Evolutionary conservation across 2,113 vertebrate species (phyloP), one percentile per base, ranked within the genome.

Genomic region (Vanacampus margaritifer): DNA sequence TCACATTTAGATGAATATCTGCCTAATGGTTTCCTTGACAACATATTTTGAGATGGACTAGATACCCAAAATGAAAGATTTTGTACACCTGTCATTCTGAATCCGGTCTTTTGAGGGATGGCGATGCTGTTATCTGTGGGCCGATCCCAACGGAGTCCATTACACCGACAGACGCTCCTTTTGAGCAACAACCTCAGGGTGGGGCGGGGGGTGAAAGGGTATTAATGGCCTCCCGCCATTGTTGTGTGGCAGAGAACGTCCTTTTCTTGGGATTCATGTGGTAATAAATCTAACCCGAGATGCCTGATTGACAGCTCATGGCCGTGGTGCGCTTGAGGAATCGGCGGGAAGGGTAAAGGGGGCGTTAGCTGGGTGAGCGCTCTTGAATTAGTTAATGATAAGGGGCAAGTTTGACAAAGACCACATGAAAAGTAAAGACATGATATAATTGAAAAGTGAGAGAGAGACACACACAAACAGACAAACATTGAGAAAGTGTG

Each of bases 1-100:
- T 64, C 72, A 68, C 83, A 84, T 90, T 79, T 60, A 76, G 86
- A 90, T 90, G 65, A 0, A 50, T 81, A 89, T 88, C 88, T 69
- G n/a, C 67, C 65, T 86, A 86, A 88, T 81, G 69, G 68, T 75
- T 87, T 46, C 70, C 60, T 64, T 19, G 50, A 62, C 78, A 59
- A 71, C 74, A 35, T 71, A 82, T 74, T 83, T 81, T 65, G 23
- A 79, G 61, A 62, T 67, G 24, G 64, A 39, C 72, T 69, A 72
- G 65, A 45, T 41, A 1, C 28, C 53, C 35, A 74, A 71, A 73
- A 80, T n/a, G 48, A 68, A 71, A 76, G 75, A 68, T 81, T 86
- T 72, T 81, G n/a, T 72, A 43, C 69, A 54, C 58, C 57, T 73
- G 63, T 74, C 68, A 23, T 17, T 12, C 2, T 58, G 23, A 68